Conservation (phyloP, 2,888 invertebrate species). For the Lordiphosa fenestrarum region DNA sequence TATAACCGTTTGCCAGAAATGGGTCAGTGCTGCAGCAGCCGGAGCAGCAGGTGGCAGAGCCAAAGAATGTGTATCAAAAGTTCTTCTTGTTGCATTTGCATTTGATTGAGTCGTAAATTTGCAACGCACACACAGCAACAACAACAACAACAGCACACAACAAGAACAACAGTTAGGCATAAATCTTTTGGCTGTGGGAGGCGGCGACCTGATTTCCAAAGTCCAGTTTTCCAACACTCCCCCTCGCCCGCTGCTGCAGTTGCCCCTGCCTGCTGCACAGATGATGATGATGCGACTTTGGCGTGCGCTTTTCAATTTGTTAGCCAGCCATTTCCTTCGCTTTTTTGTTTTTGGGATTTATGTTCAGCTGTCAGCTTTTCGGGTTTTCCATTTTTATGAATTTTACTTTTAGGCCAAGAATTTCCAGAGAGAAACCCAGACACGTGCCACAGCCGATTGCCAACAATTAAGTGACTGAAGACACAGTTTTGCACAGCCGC, state of each 20-base stretch:
- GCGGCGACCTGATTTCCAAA: slow-evolving; percentile 39
- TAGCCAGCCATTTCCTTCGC: slow-evolving; percentile 53
- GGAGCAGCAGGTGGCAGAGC: slow-evolving; percentile 52
- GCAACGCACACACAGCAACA: slow-evolving; percentile 50
- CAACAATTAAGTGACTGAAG: slow-evolving; percentile 43
- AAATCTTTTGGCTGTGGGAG: slow-evolving; percentile 67
- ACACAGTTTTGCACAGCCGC: slow-evolving; percentile 29
- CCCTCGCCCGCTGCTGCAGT: slow-evolving; percentile 2
- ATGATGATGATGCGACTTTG: slow-evolving; percentile 70
- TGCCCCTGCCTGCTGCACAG: slow-evolving; percentile 17
- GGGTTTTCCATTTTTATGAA: slow-evolving; percentile 49
- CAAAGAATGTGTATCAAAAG: slow-evolving; percentile 41
- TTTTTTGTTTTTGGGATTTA: slow-evolving; percentile 49
- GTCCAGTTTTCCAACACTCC: slow-evolving; percentile 36
- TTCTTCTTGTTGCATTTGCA: slow-evolving; percentile 51
- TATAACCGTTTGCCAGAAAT: slow-evolving; percentile 63
- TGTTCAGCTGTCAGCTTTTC: slow-evolving; percentile 60
- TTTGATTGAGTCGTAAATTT: slow-evolving; percentile 70
- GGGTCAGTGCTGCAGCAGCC: slow-evolving; percentile 37
- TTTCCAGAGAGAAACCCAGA: slow-evolving; percentile 43
- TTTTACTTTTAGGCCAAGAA: slow-evolving; percentile 63
- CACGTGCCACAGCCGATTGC: slow-evolving; percentile 56
- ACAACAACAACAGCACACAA: slow-evolving; percentile 3
- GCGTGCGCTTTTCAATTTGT: slow-evolving; percentile 72
- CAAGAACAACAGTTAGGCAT: slow-evolving; percentile 44